Evolutionary conservation across 37 sponge, comb jelly and placozoan species (phyloP), one percentile per base, ranked within the genome.

Genomic region (Cliona cf. orientalis): DNA sequence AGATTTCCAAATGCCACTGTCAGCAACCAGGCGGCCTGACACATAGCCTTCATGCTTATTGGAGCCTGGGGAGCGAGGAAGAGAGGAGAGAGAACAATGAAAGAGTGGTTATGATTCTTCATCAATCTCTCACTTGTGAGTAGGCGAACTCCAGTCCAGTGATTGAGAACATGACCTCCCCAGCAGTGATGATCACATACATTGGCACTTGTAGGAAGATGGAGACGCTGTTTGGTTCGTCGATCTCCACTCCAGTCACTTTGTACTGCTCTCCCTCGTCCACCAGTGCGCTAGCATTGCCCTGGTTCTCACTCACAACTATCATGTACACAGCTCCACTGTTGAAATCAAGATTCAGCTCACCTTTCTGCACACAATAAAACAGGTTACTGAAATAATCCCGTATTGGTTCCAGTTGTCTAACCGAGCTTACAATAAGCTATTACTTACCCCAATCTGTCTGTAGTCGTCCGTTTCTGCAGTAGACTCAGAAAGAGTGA

Each of bases 91-190:
- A 9, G 9, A 49, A 9, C 53, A 49, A 49, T 49, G 53, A 49
- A 49, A 49, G 53, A 19, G 14, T 49, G 14, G 9, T 14, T 19
- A 19, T 49, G 14, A 49, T 49, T 49, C 53, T 49, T 14, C 53
- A 9, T 19, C 14, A 49, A 14, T n/a, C n/a, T 49, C 9, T 74
- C 71, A 96, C 97, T 76, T 96, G 94, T 6, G 99, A 95, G 55
- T 99, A 99, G 21, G 99, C 99, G 71, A 99, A 99, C 69, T 99
- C 97, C 65, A 99, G 72, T 36, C 97, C 99, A 19, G 93, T 92
- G 79, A 99, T 88, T 7, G 99, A 99, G 86, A 97, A 99, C 93
- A 99, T 79, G 65, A 99, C 86, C 72, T 99, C 99, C 0, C 95
- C 99, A n/a, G 89, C 92, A 14, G 99, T 99, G 74, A 99, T 90